Evolutionary conservation across 2,888 invertebrate genomes (phyloP).

Genomic region (Hetaerina titia): DNA sequence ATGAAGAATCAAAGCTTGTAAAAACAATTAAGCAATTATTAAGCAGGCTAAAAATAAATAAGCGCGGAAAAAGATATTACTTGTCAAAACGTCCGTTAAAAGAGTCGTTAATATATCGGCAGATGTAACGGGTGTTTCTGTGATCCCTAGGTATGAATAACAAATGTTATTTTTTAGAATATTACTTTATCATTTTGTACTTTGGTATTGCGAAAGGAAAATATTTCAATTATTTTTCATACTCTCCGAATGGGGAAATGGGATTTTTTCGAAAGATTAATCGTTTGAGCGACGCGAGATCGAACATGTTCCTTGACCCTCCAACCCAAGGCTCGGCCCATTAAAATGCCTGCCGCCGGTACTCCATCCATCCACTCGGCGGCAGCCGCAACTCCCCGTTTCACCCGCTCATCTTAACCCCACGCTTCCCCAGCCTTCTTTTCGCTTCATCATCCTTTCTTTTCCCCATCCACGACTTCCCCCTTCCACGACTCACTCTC

Average conservation of each 20-base stretch:
- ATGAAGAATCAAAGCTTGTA: no score
- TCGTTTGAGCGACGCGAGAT: background rate
- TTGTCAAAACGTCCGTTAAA: no score
- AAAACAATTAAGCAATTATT: no score
- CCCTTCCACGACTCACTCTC: no score
- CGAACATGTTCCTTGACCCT: background rate
- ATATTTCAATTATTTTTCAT: background rate
- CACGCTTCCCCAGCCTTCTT: background rate
- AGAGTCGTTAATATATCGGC: no score
- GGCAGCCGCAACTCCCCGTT: background rate
- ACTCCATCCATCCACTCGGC: background rate
- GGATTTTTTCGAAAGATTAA: background rate
- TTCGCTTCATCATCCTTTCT: slow-evolving; percentile 10
- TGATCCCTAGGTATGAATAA: no score
- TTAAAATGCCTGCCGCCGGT: background rate
- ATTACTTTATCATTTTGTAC: no score
- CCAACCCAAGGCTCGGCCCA: background rate
- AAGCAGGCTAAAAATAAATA: no score
- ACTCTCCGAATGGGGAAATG: background rate
- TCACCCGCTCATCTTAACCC: background rate
- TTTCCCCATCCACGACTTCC: no score
- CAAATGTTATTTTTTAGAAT: no score
- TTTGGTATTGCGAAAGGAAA: background rate
- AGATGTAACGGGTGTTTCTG: no score
- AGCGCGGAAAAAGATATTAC: no score